Evolutionary conservation across 2,797 vertebrate genomes (phyloP), one percentile per base, ranked within the genome.

Genomic region (Propithecus perrieri): DNA sequence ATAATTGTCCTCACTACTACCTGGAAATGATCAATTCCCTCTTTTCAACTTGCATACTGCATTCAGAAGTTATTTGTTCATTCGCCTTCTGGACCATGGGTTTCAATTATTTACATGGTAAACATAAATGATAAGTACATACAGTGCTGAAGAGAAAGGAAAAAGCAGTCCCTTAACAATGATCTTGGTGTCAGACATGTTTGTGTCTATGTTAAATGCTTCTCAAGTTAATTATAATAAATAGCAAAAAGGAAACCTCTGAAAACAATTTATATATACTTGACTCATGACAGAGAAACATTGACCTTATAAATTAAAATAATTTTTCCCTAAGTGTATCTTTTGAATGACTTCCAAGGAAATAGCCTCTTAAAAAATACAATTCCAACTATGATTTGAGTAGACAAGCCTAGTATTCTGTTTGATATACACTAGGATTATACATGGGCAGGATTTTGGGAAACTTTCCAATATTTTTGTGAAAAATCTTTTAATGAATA

Each of bases 391-490:
- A 79, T 71, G 15, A 86, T 46, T 93, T 94, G 53, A 65, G 30
- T 53, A 92, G n/a, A 26, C 89, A 95, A 89, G 14, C 53, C 55
- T 5, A 93, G 81, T 91, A 61, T 43, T 90, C 46, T 87, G 8
- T 91, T 92, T 89, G 48, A 69, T 83, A 92, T 85, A 75, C 1
- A 85, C 28, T 28, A 84, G 63, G 59, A 94, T 33, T 33, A n/a
- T 59, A 4, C 9, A 41, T 81, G 46, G 24, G 53, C 22, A 91
- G 11, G 33, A 89, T 30, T 75, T 33, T 46, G 61, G 84, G 96
- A 96, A 97, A 71, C 17, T 30, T 74, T 80, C 93, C 80, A 96
- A 89, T 69, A 85, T 87, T 96, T 96, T 83, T 86, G 22, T 87
- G n/a, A 48, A 96, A 94, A 94, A 59, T 48, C 2, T 72, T 92